Evolutionary conservation across 2,797 vertebrate species (phyloP).

Genomic region (Hyperoplus lanceolatus): DNA sequence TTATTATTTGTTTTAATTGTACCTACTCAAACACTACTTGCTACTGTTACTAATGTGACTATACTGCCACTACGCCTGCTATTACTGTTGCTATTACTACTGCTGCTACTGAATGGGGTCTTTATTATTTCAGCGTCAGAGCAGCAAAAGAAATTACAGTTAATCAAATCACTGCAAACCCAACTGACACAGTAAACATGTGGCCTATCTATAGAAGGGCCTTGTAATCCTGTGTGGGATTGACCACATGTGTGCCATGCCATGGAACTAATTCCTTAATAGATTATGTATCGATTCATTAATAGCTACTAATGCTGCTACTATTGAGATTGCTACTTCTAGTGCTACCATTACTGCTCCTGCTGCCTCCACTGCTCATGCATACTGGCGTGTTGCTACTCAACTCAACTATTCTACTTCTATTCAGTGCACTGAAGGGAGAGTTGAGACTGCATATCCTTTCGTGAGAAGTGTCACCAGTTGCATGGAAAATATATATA

Average conservation of each 20-base stretch:
- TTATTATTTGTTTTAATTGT: too few relatives aligned
- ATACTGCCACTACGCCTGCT: neutral
- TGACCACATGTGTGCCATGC: too few relatives aligned
- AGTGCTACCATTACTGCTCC: neutral
- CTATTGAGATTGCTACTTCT: neutral
- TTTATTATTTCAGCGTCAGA: too few relatives aligned
- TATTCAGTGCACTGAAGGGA: conserved; percentile 14
- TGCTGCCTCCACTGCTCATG: neutral
- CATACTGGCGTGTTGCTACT: too few relatives aligned
- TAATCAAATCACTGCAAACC: too few relatives aligned
- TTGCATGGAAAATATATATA: conserved; percentile 42
- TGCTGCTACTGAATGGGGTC: neutral
- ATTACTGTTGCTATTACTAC: neutral
- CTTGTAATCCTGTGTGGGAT: too few relatives aligned
- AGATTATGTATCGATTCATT: too few relatives aligned
- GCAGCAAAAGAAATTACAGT: too few relatives aligned
- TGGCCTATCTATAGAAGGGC: too few relatives aligned
- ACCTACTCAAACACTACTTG: neutral
- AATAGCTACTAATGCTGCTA: neutral
- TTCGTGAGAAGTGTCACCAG: conserved; percentile 34
- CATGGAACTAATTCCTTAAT: too few relatives aligned
- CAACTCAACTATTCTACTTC: neutral
- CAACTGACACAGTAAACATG: too few relatives aligned
- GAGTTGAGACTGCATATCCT: conserved; percentile 21
- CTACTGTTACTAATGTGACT: neutral